phyloP scores from a whole-genome alignment of 2,797 vertebrate species.

The Remorina albescens region DNA sequence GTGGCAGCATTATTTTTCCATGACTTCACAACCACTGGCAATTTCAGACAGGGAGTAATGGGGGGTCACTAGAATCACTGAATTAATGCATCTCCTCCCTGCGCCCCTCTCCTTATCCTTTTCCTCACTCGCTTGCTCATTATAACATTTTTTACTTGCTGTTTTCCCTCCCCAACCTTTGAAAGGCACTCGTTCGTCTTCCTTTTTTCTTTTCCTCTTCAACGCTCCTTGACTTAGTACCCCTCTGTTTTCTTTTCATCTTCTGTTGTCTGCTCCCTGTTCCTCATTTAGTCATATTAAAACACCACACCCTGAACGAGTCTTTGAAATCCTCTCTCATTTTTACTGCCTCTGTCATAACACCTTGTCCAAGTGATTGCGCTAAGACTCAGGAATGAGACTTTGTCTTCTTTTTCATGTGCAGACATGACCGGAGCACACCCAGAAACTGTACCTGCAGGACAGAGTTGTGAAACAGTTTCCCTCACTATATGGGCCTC shows the following conservation, averaged over 20 bases:
- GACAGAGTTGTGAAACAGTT: conserved; percentile 64
- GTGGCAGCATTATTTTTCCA: conserved; percentile 78
- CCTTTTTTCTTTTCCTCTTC: conserved; percentile 4
- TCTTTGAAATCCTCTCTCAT: conserved; percentile 66
- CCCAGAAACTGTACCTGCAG: conserved; percentile 62
- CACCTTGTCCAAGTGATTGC: conserved; percentile 61
- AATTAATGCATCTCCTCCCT: conserved; percentile 61
- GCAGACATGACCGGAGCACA: conserved; percentile 67
- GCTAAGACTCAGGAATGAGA: conserved; percentile 67
- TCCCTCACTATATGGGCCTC: conserved; percentile 40
- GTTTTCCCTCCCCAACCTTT: conserved; percentile 47
- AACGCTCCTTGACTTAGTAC: conserved; percentile 54
- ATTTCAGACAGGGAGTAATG: conserved; percentile 73
- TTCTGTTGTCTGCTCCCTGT: conserved; percentile 60
- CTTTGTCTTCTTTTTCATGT: conserved; percentile 52
- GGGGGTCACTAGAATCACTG: conserved; percentile 64
- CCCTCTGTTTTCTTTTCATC: conserved; percentile 64
- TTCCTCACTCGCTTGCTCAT: conserved; percentile 53
- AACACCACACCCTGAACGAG: conserved; percentile 56
- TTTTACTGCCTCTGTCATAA: conserved; percentile 61
- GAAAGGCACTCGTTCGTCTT: conserved; percentile 45
- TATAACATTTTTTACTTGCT: conserved; percentile 62
- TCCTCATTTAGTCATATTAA: conserved; percentile 69
- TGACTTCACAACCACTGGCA: conserved; percentile 74
- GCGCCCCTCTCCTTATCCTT: too few relatives aligned